Evolutionary conservation across 2,888 invertebrate genomes (phyloP).

Genomic region (Calameuta pallipes): DNA sequence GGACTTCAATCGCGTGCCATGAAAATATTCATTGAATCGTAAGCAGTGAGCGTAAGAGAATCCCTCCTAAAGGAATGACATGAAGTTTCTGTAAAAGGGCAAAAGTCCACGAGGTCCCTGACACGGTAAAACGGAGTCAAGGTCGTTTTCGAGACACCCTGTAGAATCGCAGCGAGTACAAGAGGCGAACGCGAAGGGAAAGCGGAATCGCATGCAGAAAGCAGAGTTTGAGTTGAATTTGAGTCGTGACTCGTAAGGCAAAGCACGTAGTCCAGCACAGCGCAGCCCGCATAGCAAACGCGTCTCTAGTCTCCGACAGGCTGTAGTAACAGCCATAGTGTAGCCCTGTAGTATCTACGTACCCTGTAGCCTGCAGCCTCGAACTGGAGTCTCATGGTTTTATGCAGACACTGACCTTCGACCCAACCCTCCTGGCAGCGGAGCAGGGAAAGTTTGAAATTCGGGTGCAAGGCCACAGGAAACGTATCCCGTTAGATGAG

Average conservation of each 20-base stretch:
- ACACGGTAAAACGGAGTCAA: constrained; percentile 5
- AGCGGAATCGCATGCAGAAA: constrained; percentile 53
- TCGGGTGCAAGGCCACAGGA: constrained; percentile 63
- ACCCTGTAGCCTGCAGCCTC: constrained; percentile 53
- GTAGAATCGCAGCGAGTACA: constrained; percentile 1
- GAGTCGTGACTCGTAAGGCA: constrained; percentile 62
- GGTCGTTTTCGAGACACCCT: constrained; percentile 11
- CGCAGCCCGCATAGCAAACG: constrained; percentile 65
- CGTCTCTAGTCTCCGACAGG: constrained; percentile 37
- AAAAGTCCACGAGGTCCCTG: neutral
- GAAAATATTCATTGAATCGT: neutral
- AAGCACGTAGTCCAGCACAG: constrained; percentile 60
- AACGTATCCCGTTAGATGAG: constrained; percentile 10
- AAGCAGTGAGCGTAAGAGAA: neutral
- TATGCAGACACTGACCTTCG: constrained; percentile 67
- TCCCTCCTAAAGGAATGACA: neutral
- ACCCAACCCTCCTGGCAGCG: constrained; percentile 36
- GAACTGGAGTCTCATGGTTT: constrained; percentile 47
- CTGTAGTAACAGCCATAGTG: constrained; percentile 15
- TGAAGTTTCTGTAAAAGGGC: neutral
- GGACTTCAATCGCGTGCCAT: neutral
- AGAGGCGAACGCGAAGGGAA: constrained; percentile 9
- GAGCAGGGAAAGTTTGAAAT: constrained; percentile 62
- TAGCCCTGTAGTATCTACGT: constrained; percentile 33
- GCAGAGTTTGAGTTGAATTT: constrained; percentile 63